A percentile compares a stretch with the other conserved stretches of the same genome.
Evolutionary conservation across 2,888 invertebrate species (phyloP).

Genomic region (Bellardia bayeri): DNA sequence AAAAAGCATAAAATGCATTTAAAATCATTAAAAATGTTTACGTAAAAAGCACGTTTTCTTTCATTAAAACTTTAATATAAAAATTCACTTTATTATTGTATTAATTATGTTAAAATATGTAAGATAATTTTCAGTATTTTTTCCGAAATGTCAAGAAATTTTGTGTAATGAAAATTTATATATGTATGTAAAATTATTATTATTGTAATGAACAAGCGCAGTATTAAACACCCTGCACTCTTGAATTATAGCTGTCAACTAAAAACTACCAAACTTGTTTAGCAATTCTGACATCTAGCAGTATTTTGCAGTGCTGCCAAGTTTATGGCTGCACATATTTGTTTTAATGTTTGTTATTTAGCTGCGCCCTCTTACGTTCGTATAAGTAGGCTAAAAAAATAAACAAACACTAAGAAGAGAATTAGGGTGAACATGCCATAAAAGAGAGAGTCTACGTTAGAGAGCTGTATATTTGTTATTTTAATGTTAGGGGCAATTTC

Average conservation of each 20-base stretch:
- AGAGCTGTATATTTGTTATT: not conserved
- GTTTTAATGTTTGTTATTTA: not conserved
- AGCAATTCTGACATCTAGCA: slow-evolving; percentile 73
- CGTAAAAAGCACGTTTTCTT: slow-evolving; percentile 19
- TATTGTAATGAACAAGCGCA: slow-evolving; percentile 72
- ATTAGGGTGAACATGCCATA: not conserved
- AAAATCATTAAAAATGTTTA: not conserved
- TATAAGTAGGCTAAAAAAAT: not conserved
- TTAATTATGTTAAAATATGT: not conserved
- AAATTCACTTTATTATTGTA: not conserved
- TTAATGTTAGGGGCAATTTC: slow-evolving; percentile 31
- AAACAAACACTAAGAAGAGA: slow-evolving; percentile 3
- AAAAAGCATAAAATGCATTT: slow-evolving; percentile 30
- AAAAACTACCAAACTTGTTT: slow-evolving; percentile 76
- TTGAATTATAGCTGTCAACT: slow-evolving; percentile 77
- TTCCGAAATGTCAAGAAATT: slow-evolving; percentile 42
- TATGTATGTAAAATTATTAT: slow-evolving; percentile 41
- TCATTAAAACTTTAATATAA: not conserved
- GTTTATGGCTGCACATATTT: not conserved
- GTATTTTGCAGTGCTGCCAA: slow-evolving; percentile 57
- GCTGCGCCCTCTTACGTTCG: slow-evolving; percentile 52
- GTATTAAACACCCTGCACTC: slow-evolving; percentile 74
- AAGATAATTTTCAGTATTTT: not conserved
- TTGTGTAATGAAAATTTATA: slow-evolving; percentile 34
- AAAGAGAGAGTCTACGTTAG: not conserved